A percentile compares a stretch with the other conserved stretches of the same genome.
Evolutionary conservation across 2,113 vertebrate genomes (phyloP).

Genomic region (Percopsis transmontana): DNA sequence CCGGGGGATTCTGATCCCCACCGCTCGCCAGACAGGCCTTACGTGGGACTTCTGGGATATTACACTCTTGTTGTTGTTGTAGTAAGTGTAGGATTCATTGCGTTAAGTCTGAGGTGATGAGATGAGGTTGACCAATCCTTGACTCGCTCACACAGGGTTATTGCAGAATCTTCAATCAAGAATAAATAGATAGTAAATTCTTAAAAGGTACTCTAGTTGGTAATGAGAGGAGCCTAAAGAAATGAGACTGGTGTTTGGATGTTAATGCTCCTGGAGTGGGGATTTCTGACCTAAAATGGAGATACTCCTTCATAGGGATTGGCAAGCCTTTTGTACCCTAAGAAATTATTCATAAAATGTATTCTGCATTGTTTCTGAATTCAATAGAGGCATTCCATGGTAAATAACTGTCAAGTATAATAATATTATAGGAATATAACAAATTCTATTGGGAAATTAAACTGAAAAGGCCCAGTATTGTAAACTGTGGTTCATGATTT

Average conservation of each 20-base stretch:
- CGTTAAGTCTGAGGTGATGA: constrained; percentile 41
- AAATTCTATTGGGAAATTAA: too few relatives aligned
- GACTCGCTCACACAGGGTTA: constrained; percentile 6
- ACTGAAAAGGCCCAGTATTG: too few relatives aligned
- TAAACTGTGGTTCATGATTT: too few relatives aligned
- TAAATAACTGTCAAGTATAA: too few relatives aligned
- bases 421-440: too few relatives aligned
- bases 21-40: constrained; percentile 8
- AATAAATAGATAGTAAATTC: neutral
- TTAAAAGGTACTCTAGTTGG: neutral
- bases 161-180: neutral
- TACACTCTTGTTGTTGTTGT: constrained; percentile 22
- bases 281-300: constrained; percentile 19
- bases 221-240: neutral
- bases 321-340: neutral
- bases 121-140: constrained; percentile 16
- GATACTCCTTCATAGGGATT: neutral
- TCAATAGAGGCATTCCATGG: too few relatives aligned
- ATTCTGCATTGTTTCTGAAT: too few relatives aligned
- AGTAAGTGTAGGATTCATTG: constrained; percentile 26
- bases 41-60: constrained; percentile 57
- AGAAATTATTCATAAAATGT: too few relatives aligned
- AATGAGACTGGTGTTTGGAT: neutral
- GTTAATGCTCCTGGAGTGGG: constrained; percentile 10
- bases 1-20: constrained; percentile 19